Evolutionary conservation across 2,113 vertebrate species (phyloP).

Genomic region (Muntiacus reevesi): DNA sequence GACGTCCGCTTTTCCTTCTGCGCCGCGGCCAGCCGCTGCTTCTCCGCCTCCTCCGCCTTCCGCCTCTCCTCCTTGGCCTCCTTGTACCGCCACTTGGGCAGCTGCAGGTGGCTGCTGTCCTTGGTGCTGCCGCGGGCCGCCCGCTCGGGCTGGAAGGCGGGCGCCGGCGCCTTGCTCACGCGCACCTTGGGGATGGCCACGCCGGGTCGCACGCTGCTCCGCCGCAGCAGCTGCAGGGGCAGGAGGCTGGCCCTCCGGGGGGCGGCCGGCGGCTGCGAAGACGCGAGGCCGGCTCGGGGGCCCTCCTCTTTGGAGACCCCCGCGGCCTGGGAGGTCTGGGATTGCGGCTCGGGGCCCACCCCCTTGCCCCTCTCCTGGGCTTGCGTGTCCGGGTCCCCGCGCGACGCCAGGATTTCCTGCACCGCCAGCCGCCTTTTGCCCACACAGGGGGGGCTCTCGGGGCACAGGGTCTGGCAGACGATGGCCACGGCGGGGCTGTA

Average conservation of each 20-base stretch:
- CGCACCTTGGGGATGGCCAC: conserved; percentile 90
- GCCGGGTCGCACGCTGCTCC: conserved; percentile 92
- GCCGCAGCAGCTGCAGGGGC: conserved; percentile 85
- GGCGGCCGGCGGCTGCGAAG: conserved; percentile 37
- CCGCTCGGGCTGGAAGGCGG: conserved; percentile 88
- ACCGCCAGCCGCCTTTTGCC: conserved; percentile 90
- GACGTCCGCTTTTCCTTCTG: conserved; percentile 78
- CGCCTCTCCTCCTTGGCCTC: conserved; percentile 92
- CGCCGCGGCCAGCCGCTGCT: conserved; percentile 80
- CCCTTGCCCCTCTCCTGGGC: conserved; percentile 75
- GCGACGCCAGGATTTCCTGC: conserved; percentile 88
- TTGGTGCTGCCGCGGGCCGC: conserved; percentile 81
- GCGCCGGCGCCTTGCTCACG: conserved; percentile 88
- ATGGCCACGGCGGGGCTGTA: conserved; percentile 89
- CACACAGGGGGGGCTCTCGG: conserved; percentile 88
- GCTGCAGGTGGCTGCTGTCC: conserved; percentile 88
- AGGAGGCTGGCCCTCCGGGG: conserved; percentile 88
- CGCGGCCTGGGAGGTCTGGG: conserved; percentile 83
- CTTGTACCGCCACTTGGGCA: conserved; percentile 97
- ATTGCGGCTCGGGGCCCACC: conserved; percentile 79
- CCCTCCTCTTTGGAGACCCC: conserved; percentile 80
- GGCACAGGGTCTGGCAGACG: conserved; percentile 91
- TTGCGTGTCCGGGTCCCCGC: conserved; percentile 77
- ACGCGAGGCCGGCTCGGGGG: conserved; percentile 84
- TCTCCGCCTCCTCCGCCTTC: conserved; percentile 91